Base-by-base conservation (phyloP, 2,113 vertebrate species). In the Hippocampus comes region DNA sequence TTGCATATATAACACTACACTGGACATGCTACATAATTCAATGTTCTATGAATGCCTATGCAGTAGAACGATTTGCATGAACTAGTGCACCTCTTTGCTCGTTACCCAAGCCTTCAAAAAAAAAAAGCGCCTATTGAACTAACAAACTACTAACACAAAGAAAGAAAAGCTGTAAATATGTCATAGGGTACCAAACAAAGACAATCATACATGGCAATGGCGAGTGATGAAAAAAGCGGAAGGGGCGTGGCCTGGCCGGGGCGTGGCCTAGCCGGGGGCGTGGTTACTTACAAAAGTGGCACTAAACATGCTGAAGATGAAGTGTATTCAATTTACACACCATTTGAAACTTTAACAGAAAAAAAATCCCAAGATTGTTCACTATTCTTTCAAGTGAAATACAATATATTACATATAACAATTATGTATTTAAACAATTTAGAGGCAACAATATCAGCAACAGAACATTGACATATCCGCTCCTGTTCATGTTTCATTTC, bases 401-500 rank as follows among this genome's bases (percentile, higher is more conserved):
- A 59, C 56, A 59, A 23, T 25, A 25, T 15, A 27, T 59, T 17
- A 27, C n/a, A 59, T 27, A 10, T 6, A 25, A 59, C 18, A 17
- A 51, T 18, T 17, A 21, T 51, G 34, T 46, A 46, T 46, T 56
- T 11, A 10, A 55, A 56, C 9, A 56, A 59, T 59, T 27, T 59
- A 27, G 9, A 59, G 56, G 4, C 56, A 27, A 25, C 12, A 27
- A 12, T 25, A 5, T 59, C 56, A 25, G 20, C 53, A 59, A 59
- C 23, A 59, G 53, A 55, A 59, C 56, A 12, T 75, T 2, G 21
- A n/a, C 9, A n/a, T n/a, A 8, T 8, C 17, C 7, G 2, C 10
- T 56, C 10, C 53, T 23, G 53, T 23, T 23, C n/a, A 23, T n/a
- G 21, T 59, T 78, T 34, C 17, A 64, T 71, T 76, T 56, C 23